Base-by-base conservation (phyloP, 2,888 invertebrate genomes). In the Nyleta sp. region DNA sequence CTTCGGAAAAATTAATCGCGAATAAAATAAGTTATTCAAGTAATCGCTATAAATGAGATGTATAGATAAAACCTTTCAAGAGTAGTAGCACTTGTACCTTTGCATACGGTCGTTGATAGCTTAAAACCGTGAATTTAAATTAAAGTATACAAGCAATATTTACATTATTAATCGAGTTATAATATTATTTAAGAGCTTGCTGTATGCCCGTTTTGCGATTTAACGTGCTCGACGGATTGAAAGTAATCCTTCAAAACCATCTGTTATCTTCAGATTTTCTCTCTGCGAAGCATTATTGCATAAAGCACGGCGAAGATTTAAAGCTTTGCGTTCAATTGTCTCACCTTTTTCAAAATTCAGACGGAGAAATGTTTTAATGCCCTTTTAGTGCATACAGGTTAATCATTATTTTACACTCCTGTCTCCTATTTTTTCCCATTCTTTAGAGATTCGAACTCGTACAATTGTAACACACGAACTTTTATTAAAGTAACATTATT, bases 321-420 rank as follows among this genome's bases (percentile, higher is more conserved):
- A 65, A 52, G 65, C 65, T 65, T 53, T 52, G 53, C 42, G 53
- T 53, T 53, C 65, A 65, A 33, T 65, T 65, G 72, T 42, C 22
- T 80, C 46, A 53, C 65, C 57, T 76, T 72, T 64, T 76, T 72
- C 75, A 73, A 24, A 55, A 74, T 24, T 52, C 46, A 78, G 68
- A 38, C 70, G 42, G 55, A 59, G 38, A 28, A 33, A 62, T 65
- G 42, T 53, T 65, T 53, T 40, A 42, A 52, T 44, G 24, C 11
- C 13, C 38, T 40, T 40, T 10, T 28, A 28, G n/a, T 52, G 28
- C 24, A 24, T 13, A 18, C 10, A 42, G 6, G 28, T 28, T 10
- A 62, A 48, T 50, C 8, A 64, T 62, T 62, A 50, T 40, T 50
- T 62, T 17, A 46, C 15, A 33, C 13, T 40, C 35, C 5, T 6